Evolutionary conservation across 2,888 invertebrate species (phyloP).

Genomic region (Odontocolon sp.): DNA sequence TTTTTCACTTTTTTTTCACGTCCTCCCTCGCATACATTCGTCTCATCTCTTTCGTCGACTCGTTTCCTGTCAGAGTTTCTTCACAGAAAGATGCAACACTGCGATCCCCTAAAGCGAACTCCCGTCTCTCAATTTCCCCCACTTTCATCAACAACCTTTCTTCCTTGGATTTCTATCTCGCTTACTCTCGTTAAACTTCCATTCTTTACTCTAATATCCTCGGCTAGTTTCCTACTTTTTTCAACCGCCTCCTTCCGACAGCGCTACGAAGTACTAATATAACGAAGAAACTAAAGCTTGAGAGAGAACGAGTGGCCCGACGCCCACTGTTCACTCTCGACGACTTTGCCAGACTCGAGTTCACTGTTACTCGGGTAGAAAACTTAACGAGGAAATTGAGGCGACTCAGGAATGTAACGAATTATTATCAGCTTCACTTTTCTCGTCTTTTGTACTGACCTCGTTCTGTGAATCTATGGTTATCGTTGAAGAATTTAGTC

Average conservation of each 20-base stretch:
- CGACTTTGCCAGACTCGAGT: slow-evolving; percentile 47
- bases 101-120: slow-evolving; percentile 10
- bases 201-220: background rate
- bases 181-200: background rate
- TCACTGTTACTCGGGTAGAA: background rate
- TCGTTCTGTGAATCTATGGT: background rate
- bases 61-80: slow-evolving; percentile 40
- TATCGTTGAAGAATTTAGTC: background rate
- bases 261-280: slow-evolving; percentile 38
- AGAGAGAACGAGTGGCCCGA: slow-evolving; percentile 37
- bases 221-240: background rate
- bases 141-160: background rate
- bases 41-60: slow-evolving; percentile 43
- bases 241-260: slow-evolving; percentile 48
- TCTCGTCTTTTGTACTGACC: slow-evolving; percentile 19
- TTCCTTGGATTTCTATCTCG: too few relatives aligned
- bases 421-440: slow-evolving; percentile 31
- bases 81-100: too few relatives aligned
- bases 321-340: slow-evolving; percentile 56
- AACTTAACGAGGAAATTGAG: slow-evolving; percentile 46
- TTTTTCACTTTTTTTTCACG: slow-evolving; percentile 8
- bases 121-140: slow-evolving; percentile 25
- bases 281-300: slow-evolving; percentile 25
- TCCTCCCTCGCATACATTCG: slow-evolving; percentile 31
- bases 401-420: slow-evolving; percentile 34